Conservation (phyloP, 2,113 vertebrate species). For the Thymallus thymallus region DNA sequence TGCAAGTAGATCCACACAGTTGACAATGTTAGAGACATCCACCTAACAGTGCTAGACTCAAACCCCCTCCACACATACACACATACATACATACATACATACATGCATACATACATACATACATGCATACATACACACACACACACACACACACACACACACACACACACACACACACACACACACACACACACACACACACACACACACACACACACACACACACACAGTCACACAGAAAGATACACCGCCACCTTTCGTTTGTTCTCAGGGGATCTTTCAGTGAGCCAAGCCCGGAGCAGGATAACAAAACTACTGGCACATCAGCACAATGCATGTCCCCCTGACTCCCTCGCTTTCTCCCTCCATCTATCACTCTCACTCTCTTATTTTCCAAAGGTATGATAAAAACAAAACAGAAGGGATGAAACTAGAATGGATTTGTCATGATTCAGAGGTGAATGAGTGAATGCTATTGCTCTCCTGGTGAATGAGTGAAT, state of each 20-base stretch:
- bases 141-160: slow-evolving; percentile 44
- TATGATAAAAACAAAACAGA: slow-evolving; percentile 44
- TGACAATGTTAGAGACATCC: neutral
- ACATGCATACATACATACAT: too few species aligned
- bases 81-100: slow-evolving; percentile 22
- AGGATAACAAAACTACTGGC: slow-evolving; percentile 63
- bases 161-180: slow-evolving; percentile 15
- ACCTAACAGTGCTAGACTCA: neutral
- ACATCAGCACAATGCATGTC: slow-evolving; percentile 69
- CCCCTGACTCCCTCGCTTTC: slow-evolving; percentile 6
- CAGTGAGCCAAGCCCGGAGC: slow-evolving; percentile 63
- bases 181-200: slow-evolving; percentile 37
- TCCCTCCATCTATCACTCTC: slow-evolving; percentile 15
- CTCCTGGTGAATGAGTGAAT: slow-evolving; percentile 61
- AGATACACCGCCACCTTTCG: slow-evolving; percentile 48
- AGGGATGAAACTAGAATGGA: slow-evolving; percentile 21
- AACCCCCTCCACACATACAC: slow-evolving; percentile 53
- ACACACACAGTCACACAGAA: slow-evolving; percentile 17
- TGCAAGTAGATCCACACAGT: slow-evolving; percentile 40
- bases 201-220: slow-evolving; percentile 44
- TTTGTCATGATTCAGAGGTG: slow-evolving; percentile 19
- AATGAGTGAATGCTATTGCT: slow-evolving; percentile 52
- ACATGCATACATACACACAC: slow-evolving; percentile 29
- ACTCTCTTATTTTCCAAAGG: slow-evolving; percentile 58
- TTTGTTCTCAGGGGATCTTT: slow-evolving; percentile 75